Percentiles rank a stretch among this genome's conserved stretches.
These are phyloP conservation scores for Catharus fuscescens DNA, from an alignment of 2,113 vertebrate genomes.

Conservation along the genomic window DNA sequence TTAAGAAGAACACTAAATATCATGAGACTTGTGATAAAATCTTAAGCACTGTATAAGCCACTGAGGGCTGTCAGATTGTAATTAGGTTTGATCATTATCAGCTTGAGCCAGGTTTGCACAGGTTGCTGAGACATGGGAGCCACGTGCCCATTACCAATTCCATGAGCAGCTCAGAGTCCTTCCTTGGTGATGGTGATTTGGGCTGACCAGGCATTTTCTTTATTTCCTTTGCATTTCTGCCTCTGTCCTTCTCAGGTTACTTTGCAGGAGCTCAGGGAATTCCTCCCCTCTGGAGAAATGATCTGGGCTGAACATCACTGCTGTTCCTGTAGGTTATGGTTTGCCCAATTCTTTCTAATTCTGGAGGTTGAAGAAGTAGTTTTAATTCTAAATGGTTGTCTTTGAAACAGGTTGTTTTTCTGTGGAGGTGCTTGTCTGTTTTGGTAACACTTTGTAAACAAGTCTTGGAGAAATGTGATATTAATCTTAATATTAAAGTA, in stretches of 20 bases:
- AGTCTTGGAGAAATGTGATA: not conserved
- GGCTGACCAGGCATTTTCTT: not conserved
- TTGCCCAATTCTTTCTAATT: not conserved
- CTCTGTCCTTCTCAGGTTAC: not conserved
- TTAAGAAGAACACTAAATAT: not conserved
- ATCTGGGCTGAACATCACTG: not conserved
- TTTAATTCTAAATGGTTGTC: not conserved
- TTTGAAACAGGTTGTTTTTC: not conserved
- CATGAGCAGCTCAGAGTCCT: not conserved
- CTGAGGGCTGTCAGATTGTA: not conserved
- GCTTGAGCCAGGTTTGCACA: not conserved
- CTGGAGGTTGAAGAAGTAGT: not conserved
- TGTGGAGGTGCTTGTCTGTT: not conserved
- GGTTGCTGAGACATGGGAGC: not conserved
- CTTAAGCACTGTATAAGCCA: not conserved
- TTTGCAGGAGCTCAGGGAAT: not conserved
- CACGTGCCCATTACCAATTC: not conserved
- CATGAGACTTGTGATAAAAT: conserved; percentile 34
- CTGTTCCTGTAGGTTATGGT: not conserved
- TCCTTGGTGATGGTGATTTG: not conserved
- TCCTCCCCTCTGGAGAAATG: not conserved
- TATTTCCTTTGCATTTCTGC: not conserved
- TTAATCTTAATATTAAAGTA: not conserved
- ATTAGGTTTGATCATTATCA: conserved; percentile 38
- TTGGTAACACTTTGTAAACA: not conserved